Conservation (phyloP, 2,113 vertebrate genomes). For the Narcine bancroftii region DNA sequence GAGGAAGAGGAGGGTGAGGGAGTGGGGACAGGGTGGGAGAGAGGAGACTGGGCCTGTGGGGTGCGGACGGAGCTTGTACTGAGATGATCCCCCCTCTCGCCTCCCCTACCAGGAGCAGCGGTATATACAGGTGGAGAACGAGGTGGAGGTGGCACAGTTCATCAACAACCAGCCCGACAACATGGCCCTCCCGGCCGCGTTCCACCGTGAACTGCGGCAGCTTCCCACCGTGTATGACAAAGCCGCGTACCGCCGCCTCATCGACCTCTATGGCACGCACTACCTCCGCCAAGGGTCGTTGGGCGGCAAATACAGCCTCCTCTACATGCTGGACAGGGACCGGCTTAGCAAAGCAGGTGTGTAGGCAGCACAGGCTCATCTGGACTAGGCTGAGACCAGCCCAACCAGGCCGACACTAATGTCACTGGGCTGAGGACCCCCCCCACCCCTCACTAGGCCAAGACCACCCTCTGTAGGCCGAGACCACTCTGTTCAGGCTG, state of each 20-base stretch:
- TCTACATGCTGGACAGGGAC: constrained; percentile 67
- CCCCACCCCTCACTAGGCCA: not conserved
- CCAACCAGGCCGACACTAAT: no score
- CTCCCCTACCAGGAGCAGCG: constrained; percentile 60
- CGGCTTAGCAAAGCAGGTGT: constrained; percentile 59
- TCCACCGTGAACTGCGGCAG: constrained; percentile 74
- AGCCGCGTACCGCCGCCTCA: constrained; percentile 59
- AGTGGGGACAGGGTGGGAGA: no score
- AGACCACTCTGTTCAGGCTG: no score
- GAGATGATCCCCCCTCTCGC: constrained; percentile 33
- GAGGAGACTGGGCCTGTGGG: no score
- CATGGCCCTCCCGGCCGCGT: constrained; percentile 69
- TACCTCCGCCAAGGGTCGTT: constrained; percentile 80
- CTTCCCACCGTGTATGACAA: constrained; percentile 76
- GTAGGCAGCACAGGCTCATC: no score
- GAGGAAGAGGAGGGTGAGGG: no score
- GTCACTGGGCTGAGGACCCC: no score
- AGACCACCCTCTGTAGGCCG: no score
- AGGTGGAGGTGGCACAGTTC: constrained; percentile 85
- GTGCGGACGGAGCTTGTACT: not conserved
- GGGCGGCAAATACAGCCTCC: constrained; percentile 73
- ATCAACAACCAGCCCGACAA: constrained; percentile 77
- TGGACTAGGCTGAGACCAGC: no score
- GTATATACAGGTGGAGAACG: constrained; percentile 74
- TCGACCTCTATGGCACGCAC: constrained; percentile 78